Evolutionary conservation across 92 coral and sea anemone genomes (phyloP).

Genomic region (Bergia puertoricense): DNA sequence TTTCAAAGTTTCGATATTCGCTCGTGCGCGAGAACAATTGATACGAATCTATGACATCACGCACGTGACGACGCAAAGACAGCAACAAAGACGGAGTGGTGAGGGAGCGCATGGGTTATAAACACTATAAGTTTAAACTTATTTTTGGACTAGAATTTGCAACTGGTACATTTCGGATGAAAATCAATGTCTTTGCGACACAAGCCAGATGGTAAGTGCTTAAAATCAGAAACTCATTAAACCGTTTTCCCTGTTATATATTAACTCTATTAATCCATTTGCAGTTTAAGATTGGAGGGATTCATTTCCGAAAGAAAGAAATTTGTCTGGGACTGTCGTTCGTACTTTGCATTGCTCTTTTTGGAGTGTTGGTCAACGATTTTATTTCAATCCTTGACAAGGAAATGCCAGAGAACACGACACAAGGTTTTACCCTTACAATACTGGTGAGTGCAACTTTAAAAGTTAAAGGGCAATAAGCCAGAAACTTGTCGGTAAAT

Average conservation of each 20-base stretch:
- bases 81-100: neutral
- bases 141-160: neutral
- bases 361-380: constrained; percentile 86
- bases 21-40: constrained; percentile 42
- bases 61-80: constrained; percentile 44
- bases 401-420: constrained; percentile 94
- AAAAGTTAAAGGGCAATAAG: neutral
- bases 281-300: constrained; percentile 92
- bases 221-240: neutral
- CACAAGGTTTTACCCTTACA: constrained; percentile 81
- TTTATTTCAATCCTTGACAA: constrained; percentile 71
- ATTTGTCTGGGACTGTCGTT: constrained; percentile 79
- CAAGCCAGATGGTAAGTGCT: constrained; percentile 54
- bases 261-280: constrained; percentile 20
- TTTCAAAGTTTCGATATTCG: neutral
- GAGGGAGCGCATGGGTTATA: neutral
- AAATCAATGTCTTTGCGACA: constrained; percentile 43
- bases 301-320: constrained; percentile 89
- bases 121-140: neutral
- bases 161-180: constrained; percentile 17
- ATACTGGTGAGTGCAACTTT: constrained; percentile 67
- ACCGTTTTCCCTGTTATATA: neutral
- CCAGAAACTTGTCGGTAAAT: neutral
- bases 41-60: constrained; percentile 56
- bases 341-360: constrained; percentile 66